phyloP scores from a whole-genome alignment of 2,797 vertebrate genomes.

The Staurois parvus region DNA sequence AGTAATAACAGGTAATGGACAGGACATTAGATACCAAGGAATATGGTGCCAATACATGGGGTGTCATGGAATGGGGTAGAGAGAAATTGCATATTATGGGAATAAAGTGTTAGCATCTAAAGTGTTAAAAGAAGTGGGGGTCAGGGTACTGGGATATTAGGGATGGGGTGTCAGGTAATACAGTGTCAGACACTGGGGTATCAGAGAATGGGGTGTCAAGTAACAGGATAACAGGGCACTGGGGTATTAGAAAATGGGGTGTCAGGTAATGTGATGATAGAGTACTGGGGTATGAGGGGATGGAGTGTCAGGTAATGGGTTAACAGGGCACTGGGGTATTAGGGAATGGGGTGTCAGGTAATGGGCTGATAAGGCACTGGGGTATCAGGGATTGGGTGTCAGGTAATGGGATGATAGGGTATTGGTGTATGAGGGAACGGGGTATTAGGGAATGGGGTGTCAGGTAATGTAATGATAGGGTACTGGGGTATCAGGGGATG shows the following conservation, averaged over 20 bases:
- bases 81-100: background rate
- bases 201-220: background rate
- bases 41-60: too few relatives aligned
- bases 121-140: background rate
- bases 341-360: background rate
- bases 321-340: too few relatives aligned
- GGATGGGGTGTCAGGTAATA: too few relatives aligned
- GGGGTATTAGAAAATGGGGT: too few relatives aligned
- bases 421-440: background rate
- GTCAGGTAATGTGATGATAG: background rate
- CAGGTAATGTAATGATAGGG: background rate
- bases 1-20: background rate
- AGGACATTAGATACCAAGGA: background rate
- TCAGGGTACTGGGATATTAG: background rate
- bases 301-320: too few relatives aligned
- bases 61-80: background rate
- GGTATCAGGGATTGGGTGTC: background rate
- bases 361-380: background rate
- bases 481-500: background rate
- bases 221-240: too few relatives aligned
- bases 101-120: background rate
- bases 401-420: background rate
- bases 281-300: background rate
- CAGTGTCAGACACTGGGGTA: background rate
- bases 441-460: background rate